These are phyloP conservation scores for Parapristionchus giblindavisi DNA, from an alignment of 2,888 invertebrate species.

Conservation along the genomic window DNA sequence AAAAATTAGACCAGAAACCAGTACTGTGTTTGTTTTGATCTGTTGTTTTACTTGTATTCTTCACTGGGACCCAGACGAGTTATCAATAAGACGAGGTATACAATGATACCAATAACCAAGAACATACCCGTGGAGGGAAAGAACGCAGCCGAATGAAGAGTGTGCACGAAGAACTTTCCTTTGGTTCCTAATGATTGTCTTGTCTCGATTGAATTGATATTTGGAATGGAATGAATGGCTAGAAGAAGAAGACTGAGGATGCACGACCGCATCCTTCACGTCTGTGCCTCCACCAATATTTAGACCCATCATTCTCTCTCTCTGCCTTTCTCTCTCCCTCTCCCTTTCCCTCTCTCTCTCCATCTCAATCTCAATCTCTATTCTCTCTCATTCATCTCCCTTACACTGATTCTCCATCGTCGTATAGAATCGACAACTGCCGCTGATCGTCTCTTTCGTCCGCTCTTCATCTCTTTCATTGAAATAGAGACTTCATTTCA, in stretches of 20 bases:
- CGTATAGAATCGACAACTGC: not conserved
- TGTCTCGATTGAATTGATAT: not conserved
- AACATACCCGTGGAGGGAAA: constrained; percentile 60
- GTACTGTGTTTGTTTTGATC: no score
- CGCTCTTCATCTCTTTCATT: not conserved
- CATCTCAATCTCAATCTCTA: not conserved
- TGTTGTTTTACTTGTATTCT: no score
- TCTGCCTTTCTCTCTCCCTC: not conserved
- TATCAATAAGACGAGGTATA: no score
- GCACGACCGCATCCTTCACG: not conserved
- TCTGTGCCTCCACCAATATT: not conserved
- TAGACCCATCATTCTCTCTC: not conserved
- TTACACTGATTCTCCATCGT: not conserved
- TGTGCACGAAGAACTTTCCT: constrained; percentile 61
- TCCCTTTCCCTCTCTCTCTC: constrained; percentile 15
- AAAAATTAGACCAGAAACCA: no score
- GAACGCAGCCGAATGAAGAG: constrained; percentile 65
- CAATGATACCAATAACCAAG: no score
- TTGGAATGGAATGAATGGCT: not conserved
- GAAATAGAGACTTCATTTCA: no score
- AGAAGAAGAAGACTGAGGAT: not conserved
- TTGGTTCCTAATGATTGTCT: constrained; percentile 49
- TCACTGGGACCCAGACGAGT: no score
- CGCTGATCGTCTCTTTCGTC: not conserved
- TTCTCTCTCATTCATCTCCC: constrained; percentile 7